A percentile compares a stretch with the other conserved stretches of the same genome.
Evolutionary conservation across 2,888 invertebrate genomes (phyloP).

Genomic region (Chymomyza fuscimana): DNA sequence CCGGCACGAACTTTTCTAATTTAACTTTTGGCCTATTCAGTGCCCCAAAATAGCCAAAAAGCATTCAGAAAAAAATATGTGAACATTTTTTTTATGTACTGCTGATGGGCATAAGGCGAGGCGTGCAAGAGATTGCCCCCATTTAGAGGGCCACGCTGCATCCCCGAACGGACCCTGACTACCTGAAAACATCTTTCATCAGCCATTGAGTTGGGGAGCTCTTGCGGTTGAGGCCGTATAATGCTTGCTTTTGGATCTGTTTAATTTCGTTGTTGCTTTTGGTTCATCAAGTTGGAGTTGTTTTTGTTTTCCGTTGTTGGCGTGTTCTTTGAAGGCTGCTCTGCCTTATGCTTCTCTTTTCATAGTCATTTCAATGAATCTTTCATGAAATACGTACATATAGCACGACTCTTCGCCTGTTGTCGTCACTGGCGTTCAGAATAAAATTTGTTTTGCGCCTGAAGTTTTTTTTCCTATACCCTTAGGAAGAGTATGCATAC

Average conservation of each 20-base stretch:
- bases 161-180: constrained; percentile 24
- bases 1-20: constrained; percentile 63
- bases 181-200: constrained; percentile 37
- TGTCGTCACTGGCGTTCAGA: neutral
- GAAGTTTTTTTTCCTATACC: constrained; percentile 5
- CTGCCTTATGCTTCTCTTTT: constrained; percentile 19
- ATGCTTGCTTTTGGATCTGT: constrained; percentile 31
- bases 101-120: constrained; percentile 50
- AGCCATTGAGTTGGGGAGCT: neutral
- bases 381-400: constrained; percentile 51
- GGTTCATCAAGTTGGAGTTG: neutral
- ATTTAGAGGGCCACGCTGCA: neutral
- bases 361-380: constrained; percentile 48
- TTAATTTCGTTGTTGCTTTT: constrained; percentile 41
- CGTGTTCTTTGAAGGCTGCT: constrained; percentile 10
- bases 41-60: constrained; percentile 39
- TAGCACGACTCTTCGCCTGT: constrained; percentile 17
- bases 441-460: neutral
- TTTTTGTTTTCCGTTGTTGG: constrained; percentile 1
- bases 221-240: constrained; percentile 12
- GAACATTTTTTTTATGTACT: constrained; percentile 58
- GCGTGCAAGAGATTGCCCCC: constrained; percentile 1
- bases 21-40: constrained; percentile 55
- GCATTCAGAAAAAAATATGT: constrained; percentile 9
- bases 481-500: neutral